Conservation (phyloP, 1,140 invertebrate species). For the Drosophila cardini region DNA sequence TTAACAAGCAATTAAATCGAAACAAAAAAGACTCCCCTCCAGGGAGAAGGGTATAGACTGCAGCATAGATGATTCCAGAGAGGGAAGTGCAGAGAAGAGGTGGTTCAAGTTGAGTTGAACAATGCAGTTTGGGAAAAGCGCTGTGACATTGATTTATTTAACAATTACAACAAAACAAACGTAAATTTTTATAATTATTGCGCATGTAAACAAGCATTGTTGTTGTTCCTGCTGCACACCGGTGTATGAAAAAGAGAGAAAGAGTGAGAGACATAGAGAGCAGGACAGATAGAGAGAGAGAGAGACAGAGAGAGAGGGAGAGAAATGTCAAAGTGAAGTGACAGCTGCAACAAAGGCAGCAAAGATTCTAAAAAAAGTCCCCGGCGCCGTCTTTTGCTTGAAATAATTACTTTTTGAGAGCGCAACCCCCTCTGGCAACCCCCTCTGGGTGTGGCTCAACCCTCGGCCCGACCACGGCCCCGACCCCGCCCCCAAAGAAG, state of each 20-base stretch:
- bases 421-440: conserved; percentile 36
- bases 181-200: conserved; percentile 83
- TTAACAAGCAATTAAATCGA: conserved; percentile 84
- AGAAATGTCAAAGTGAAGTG: conserved; percentile 73
- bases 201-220: conserved; percentile 75
- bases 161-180: conserved; percentile 77
- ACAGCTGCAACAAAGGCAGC: conserved; percentile 68
- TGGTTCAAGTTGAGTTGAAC: conserved; percentile 10
- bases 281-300: background rate
- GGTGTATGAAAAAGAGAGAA: background rate
- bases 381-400: conserved; percentile 70
- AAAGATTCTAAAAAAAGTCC: conserved; percentile 43
- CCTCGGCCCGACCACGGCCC: conserved; percentile 7
- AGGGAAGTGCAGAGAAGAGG: background rate
- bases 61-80: background rate
- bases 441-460: conserved; percentile 1
- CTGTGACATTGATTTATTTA: conserved; percentile 80
- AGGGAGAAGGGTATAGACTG: conserved; percentile 14
- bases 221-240: background rate
- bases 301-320: conserved; percentile 18
- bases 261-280: too few species aligned
- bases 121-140: conserved; percentile 49
- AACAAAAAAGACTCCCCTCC: conserved; percentile 62
- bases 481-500: conserved; percentile 8
- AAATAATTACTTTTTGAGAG: conserved; percentile 84